These are phyloP conservation scores for Actinia tenebrosa DNA, from an alignment of 64 coral and sea anemone genomes.

Conservation along the genomic window DNA sequence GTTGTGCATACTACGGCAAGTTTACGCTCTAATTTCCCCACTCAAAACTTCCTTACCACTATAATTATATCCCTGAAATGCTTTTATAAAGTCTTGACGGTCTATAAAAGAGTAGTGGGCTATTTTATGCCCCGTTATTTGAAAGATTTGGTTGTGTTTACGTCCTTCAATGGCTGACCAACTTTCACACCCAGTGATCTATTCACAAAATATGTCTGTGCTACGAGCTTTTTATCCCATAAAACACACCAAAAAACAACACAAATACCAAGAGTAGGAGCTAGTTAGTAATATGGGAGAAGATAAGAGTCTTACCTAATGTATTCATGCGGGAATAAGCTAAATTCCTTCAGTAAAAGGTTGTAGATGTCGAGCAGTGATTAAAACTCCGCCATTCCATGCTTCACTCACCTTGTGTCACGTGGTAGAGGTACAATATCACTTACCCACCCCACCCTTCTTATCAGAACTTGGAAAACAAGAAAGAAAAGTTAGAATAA, in stretches of 20 bases:
- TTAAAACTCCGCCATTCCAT: conserved; percentile 12
- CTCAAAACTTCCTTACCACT: not conserved
- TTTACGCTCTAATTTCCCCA: not conserved
- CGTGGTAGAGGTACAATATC: not conserved
- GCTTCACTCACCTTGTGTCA: conserved; percentile 12
- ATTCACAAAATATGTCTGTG: not conserved
- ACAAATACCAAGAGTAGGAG: not conserved
- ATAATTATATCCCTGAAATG: not conserved
- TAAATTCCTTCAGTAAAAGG: conserved; percentile 3
- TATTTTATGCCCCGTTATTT: not conserved
- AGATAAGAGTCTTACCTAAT: conserved; percentile 5
- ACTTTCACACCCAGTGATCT: not conserved
- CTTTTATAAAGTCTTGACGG: not conserved
- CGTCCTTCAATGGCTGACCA: not conserved
- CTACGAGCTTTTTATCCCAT: not conserved
- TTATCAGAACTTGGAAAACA: too few relatives aligned
- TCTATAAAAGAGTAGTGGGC: not conserved
- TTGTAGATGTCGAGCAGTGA: not conserved
- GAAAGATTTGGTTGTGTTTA: not conserved
- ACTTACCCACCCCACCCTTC: too few relatives aligned
- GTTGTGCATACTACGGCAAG: not conserved
- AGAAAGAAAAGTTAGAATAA: too few relatives aligned
- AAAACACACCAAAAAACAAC: conserved; percentile 6
- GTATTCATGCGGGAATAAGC: not conserved
- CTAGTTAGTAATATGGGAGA: not conserved